Conservation (phyloP, 2,797 vertebrate genomes). For the Intellagama lesueurii region DNA sequence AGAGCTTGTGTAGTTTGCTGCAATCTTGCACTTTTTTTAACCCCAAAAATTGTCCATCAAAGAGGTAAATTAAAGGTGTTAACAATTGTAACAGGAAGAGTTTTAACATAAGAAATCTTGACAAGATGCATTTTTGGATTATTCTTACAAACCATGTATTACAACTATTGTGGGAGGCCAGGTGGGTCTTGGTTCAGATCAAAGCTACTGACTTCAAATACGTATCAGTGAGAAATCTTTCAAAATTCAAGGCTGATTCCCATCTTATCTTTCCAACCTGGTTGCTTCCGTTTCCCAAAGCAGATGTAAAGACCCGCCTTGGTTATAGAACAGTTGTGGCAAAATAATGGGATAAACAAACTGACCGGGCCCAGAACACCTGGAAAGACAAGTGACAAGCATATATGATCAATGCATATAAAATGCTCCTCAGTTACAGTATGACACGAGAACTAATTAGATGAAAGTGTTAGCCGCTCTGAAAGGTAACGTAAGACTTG, state of each 20-base stretch:
- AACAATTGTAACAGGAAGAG: background rate
- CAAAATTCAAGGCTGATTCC: background rate
- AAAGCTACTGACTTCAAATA: background rate
- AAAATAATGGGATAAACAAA: background rate
- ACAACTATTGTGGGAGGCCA: background rate
- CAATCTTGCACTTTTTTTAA: background rate
- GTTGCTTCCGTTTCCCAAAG: background rate
- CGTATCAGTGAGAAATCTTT: background rate
- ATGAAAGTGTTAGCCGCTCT: background rate
- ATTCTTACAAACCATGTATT: background rate
- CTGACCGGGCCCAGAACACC: background rate
- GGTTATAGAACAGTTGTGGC: background rate
- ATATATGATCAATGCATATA: background rate
- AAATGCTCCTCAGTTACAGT: constrained; percentile 3
- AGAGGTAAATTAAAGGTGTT: background rate
- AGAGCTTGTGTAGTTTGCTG: background rate
- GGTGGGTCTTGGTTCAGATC: background rate
- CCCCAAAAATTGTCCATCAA: background rate
- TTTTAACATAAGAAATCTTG: no score
- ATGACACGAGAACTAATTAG: background rate
- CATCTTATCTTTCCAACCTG: background rate
- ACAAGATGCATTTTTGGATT: no score
- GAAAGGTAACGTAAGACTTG: background rate
- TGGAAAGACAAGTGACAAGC: background rate
- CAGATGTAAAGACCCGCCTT: background rate